Conservation (phyloP, 1,140 invertebrate species). For the Adoxophyes honmai region DNA sequence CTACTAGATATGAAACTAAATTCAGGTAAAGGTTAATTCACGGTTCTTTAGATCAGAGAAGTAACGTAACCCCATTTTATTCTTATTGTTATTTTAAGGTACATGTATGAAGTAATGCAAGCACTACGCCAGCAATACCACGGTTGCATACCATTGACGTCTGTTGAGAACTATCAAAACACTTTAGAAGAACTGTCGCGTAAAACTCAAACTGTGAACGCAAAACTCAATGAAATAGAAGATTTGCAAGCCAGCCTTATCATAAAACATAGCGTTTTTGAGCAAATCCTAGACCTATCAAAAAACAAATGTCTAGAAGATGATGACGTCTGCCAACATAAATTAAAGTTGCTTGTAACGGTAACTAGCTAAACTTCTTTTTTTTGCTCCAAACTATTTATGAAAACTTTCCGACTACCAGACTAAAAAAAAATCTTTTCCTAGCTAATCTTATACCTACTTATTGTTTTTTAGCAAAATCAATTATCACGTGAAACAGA, state of each 20-base stretch:
- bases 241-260: slow-evolving; percentile 50
- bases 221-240: slow-evolving; percentile 57
- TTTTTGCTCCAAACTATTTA: too few species aligned
- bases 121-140: slow-evolving; percentile 64
- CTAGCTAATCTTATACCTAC: too few species aligned
- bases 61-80: too few species aligned
- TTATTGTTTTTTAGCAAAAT: slow-evolving; percentile 39
- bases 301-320: slow-evolving; percentile 47
- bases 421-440: too few species aligned
- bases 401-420: too few species aligned
- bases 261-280: slow-evolving; percentile 55
- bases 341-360: slow-evolving; percentile 51
- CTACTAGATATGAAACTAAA: slow-evolving; percentile 52
- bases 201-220: slow-evolving; percentile 44
- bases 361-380: slow-evolving; percentile 46
- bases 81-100: slow-evolving; percentile 54
- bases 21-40: slow-evolving; percentile 49
- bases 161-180: slow-evolving; percentile 58
- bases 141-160: slow-evolving; percentile 53
- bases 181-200: slow-evolving; percentile 43
- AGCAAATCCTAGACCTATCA: slow-evolving; percentile 51
- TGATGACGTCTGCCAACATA: slow-evolving; percentile 53
- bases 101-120: slow-evolving; percentile 55
- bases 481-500: slow-evolving; percentile 45
- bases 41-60: too few species aligned